Evolutionary conservation across 1,140 invertebrate genomes (phyloP).

Genomic region (Panagrolaimus sp.): DNA sequence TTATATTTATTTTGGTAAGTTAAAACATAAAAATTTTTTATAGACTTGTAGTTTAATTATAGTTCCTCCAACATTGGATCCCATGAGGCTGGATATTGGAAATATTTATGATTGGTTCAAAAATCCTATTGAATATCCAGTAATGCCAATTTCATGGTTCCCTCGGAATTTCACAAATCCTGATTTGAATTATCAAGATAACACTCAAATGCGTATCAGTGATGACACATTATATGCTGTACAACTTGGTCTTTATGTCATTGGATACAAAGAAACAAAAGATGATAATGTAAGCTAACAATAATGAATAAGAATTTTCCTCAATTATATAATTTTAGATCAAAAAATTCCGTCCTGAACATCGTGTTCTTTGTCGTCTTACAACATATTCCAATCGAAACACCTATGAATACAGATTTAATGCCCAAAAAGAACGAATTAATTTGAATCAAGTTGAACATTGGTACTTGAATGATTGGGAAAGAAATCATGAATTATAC

Average conservation of each 20-base stretch:
- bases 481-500: conserved; percentile 54
- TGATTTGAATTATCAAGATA: conserved; percentile 47
- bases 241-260: conserved; percentile 56
- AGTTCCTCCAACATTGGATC: conserved; percentile 58
- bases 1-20: conserved; percentile 58
- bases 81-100: conserved; percentile 59
- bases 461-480: conserved; percentile 57
- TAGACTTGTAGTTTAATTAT: conserved; percentile 10
- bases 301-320: background rate
- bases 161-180: conserved; percentile 59
- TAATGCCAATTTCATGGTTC: conserved; percentile 57
- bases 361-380: conserved; percentile 51
- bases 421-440: conserved; percentile 55
- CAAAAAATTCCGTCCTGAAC: conserved; percentile 58
- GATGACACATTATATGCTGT: conserved; percentile 55
- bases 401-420: conserved; percentile 53
- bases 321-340: conserved; percentile 41
- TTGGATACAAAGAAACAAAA: conserved; percentile 57
- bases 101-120: conserved; percentile 61
- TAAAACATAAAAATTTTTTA: background rate
- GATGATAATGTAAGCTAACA: conserved; percentile 48
- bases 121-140: conserved; percentile 48
- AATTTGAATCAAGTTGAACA: conserved; percentile 55
- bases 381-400: conserved; percentile 52
- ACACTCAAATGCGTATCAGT: conserved; percentile 45